These are phyloP conservation scores for Dryobota labecula DNA, from an alignment of 2,888 invertebrate species.

Conservation along the genomic window DNA sequence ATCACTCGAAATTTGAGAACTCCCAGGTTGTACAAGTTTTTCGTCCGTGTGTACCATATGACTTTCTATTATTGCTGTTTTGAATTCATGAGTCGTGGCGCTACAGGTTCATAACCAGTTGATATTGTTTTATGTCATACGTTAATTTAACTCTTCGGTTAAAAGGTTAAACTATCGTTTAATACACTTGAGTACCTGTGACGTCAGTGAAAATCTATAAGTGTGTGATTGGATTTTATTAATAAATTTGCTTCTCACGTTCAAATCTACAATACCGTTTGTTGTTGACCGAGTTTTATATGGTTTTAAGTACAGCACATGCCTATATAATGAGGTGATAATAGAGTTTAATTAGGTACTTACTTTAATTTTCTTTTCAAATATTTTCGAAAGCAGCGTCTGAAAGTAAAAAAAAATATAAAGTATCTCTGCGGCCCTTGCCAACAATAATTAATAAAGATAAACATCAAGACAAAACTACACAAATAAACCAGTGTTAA, in stretches of 20 bases:
- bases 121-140: slow-evolving; percentile 49
- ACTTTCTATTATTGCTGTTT: slow-evolving; percentile 64
- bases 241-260: not conserved
- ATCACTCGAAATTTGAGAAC: not conserved
- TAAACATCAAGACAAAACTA: slow-evolving; percentile 40
- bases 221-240: not conserved
- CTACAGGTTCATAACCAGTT: slow-evolving; percentile 58
- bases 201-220: slow-evolving; percentile 11
- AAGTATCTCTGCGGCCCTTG: not conserved
- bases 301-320: not conserved
- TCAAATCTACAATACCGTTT: not conserved
- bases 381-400: not conserved
- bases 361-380: not conserved
- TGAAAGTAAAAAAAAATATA: slow-evolving; percentile 11
- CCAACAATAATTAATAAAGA: slow-evolving; percentile 45
- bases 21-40: not conserved
- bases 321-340: not conserved
- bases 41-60: slow-evolving; percentile 47
- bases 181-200: not conserved
- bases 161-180: slow-evolving; percentile 5
- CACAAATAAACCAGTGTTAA: slow-evolving; percentile 29
- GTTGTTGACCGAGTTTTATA: not conserved
- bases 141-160: slow-evolving; percentile 33
- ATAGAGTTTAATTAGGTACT: not conserved
- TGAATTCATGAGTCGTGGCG: slow-evolving; percentile 61